phyloP scores from a whole-genome alignment of 2,113 vertebrate species.

The Corydoras maculifer region DNA sequence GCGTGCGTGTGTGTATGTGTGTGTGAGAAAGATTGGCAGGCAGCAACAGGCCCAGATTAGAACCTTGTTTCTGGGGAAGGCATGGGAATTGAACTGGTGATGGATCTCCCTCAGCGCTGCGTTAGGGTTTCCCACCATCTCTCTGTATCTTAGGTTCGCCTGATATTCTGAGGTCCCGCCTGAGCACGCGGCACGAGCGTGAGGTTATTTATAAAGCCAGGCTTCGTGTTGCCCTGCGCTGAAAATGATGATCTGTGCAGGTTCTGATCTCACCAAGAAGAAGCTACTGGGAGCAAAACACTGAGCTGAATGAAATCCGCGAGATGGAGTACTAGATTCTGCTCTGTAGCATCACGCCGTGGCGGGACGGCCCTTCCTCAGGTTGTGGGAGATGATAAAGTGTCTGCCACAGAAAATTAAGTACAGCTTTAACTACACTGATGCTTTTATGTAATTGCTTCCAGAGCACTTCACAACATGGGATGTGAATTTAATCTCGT shows the following conservation, averaged over 20 bases:
- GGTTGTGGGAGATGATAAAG: background rate
- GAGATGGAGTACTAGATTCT: no score
- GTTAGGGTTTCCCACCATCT: constrained; percentile 32
- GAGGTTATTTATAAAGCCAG: constrained; percentile 51
- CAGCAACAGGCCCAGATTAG: constrained; percentile 44
- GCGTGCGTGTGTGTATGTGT: background rate
- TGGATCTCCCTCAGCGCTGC: constrained; percentile 31
- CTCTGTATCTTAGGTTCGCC: constrained; percentile 32
- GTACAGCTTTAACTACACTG: background rate
- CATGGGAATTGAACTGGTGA: constrained; percentile 32
- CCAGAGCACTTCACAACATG: background rate
- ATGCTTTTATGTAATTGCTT: background rate
- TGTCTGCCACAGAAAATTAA: background rate
- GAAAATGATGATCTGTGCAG: background rate
- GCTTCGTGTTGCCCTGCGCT: constrained; percentile 35
- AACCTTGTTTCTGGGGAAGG: constrained; percentile 39
- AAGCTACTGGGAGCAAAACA: no score
- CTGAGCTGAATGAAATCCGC: no score
- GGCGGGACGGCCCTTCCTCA: background rate
- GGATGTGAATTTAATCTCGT: background rate
- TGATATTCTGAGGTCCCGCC: constrained; percentile 30
- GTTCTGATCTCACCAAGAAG: background rate
- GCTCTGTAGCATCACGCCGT: no score
- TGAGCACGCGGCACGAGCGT: constrained; percentile 34
- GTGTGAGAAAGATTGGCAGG: constrained; percentile 1